Conservation (phyloP, 2,888 invertebrate species). For the Brachyptera putata region DNA sequence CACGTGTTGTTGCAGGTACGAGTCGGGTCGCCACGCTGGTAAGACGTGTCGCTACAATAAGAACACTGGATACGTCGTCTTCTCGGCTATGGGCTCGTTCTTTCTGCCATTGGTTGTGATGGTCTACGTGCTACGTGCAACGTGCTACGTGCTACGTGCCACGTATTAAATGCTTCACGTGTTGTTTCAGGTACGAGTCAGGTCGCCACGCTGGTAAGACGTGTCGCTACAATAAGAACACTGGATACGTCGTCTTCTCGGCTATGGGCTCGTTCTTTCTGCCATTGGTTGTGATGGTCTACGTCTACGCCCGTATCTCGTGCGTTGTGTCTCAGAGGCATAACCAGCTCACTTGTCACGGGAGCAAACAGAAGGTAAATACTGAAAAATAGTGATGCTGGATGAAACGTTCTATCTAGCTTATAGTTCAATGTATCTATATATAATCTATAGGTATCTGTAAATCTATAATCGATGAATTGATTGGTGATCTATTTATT, state of each 20-base stretch:
- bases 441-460: too few relatives aligned
- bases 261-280: constrained; percentile 95
- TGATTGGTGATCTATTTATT: too few relatives aligned
- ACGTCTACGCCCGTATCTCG: constrained; percentile 86
- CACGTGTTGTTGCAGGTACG: constrained; percentile 77
- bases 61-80: constrained; percentile 90
- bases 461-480: too few relatives aligned
- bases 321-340: constrained; percentile 77
- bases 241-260: constrained; percentile 92
- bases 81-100: constrained; percentile 94
- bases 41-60: constrained; percentile 81
- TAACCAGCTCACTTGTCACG: constrained; percentile 65
- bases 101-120: constrained; percentile 94
- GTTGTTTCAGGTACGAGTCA: constrained; percentile 61
- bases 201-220: constrained; percentile 59
- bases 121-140: too few relatives aligned
- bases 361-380: constrained; percentile 41
- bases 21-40: constrained; percentile 61
- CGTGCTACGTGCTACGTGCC: constrained; percentile 77
- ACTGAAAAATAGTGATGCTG: too few relatives aligned
- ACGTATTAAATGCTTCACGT: constrained; percentile 52
- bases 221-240: constrained; percentile 87
- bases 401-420: too few relatives aligned
- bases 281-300: constrained; percentile 92
- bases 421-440: too few relatives aligned